Base-by-base conservation (phyloP, 2,113 vertebrate genomes). In the Gnathonemus longibarbis region DNA sequence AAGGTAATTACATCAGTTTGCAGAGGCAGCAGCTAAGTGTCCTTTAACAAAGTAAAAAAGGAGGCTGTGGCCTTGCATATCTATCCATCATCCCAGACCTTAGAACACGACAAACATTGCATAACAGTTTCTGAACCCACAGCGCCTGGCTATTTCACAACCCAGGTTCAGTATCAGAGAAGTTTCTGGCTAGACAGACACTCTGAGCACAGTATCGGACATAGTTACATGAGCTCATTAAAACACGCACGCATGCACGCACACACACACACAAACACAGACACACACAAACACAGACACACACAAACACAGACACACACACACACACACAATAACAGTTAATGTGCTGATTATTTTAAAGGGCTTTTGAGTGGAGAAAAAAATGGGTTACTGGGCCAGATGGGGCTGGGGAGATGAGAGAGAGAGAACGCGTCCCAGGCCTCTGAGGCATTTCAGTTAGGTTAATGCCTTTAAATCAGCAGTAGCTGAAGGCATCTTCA, bases 1-100 rank as follows among this genome's bases (percentile, higher is more conserved):
- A 89, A 49, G 56, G 49, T 50, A 88, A 66, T 90, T 92, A 89
- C 35, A 89, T 58, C 83, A 90, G 58, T 88, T 50, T 86, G 80
- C n/a, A 90, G 52, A 91, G 70, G 87, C 58, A 89, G 53, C 56
- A 42, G 48, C 90, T 90, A 62, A 88, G 31, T 17, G 53, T 27
- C 17, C 48, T 31, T 90, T 52, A 53, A n/a, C 24, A 85, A 19
- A 90, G 74, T 86, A 87, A 70, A 87, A 62, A 86, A 66, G 21
- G 21, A 77, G n/a, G 84, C 11, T 66, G n/a, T 4, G 35, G 19
- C 62, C 46, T 15, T 24, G 35, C 39, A 62, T 15, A 83, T 46
- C 87, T 52, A 58, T 31, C 45, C 17, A 84, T 56, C 89, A 27
- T 31, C 21, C 46, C 74, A 48, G 62, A 19, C 88, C 66, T 17